Base-by-base conservation (phyloP, 1,140 invertebrate genomes). In the Lordiphosa collinella region DNA sequence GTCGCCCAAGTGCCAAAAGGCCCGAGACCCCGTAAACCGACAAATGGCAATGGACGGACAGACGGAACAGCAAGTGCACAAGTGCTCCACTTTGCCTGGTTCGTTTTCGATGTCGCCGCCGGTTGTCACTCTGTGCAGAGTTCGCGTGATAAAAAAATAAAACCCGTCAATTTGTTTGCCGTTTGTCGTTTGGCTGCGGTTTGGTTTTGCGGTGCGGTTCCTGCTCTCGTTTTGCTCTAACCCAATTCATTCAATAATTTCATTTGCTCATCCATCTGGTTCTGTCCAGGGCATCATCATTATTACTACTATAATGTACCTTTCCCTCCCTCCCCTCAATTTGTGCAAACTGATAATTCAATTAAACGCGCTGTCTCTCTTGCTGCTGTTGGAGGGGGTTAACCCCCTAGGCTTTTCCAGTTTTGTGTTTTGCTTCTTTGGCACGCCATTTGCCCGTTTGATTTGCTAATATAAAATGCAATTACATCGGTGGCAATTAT, bases 201-300 rank as follows among this genome's bases (percentile, higher is more conserved):
- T 58, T 57, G 47, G 35, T 47, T 56, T 59, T 38, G 14, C 22
- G 40, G 5, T n/a, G 35, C 11, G 31, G 40, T 43, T 32, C n/a
- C 37, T 18, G 14, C 35, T 35, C 35, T 46, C 16, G 25, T 37
- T 22, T 13, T 52, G 50, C 53, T 52, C 46, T 72, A 52, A 60
- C 71, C 62, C 67, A 80, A 84, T 82, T 80, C 76, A 82, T 76
- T 82, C 66, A 80, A 80, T 82, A 82, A 80, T 80, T 80, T 68
- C 62, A 82, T 80, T 75, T 66, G 53, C 57, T 50, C 63, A 76
- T 73, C 55, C 64, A 80, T 66, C 11, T 51, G 44, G 18, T 41
- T 40, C 52, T 25, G 37, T 51, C 25, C 47, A 40, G 49, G 44
- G 10, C 32, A 46, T 36, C 40, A 41, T 43, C 18, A 43, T 43